phyloP scores from a whole-genome alignment of 2,888 invertebrate species.

The Strigamia crassipes region DNA sequence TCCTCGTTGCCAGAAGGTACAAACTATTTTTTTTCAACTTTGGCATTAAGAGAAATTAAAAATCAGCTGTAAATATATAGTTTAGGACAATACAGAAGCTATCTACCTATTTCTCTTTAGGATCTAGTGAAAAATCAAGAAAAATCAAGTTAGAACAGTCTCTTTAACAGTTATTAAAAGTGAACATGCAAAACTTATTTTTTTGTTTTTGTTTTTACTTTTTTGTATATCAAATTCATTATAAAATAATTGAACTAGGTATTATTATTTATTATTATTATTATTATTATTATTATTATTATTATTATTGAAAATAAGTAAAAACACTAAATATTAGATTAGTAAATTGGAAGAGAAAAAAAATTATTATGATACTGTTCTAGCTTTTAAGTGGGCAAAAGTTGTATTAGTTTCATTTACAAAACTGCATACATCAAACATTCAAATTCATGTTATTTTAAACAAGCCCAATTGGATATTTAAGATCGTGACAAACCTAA shows the following conservation, averaged over 20 bases:
- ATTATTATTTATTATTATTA: background rate
- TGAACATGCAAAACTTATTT: slow-evolving; percentile 13
- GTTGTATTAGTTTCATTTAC: slow-evolving; percentile 32
- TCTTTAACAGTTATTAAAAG: slow-evolving; percentile 15
- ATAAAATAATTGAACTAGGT: background rate
- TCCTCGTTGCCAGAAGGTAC: slow-evolving; percentile 25
- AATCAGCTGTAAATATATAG: slow-evolving; percentile 28
- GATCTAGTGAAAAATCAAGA: slow-evolving; percentile 14
- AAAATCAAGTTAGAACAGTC: slow-evolving; percentile 25
- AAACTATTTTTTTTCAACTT: slow-evolving; percentile 33
- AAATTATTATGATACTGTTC: slow-evolving; percentile 30
- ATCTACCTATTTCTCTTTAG: slow-evolving; percentile 35
- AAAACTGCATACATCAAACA: slow-evolving; percentile 37
- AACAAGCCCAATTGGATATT: slow-evolving; percentile 37
- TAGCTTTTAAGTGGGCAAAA: slow-evolving; percentile 20
- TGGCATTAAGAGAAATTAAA: slow-evolving; percentile 25
- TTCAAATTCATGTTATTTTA: slow-evolving; percentile 7
- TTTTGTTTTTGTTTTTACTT: background rate
- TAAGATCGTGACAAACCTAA: slow-evolving; percentile 27
- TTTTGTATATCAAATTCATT: slow-evolving; percentile 16
- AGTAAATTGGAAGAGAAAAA: slow-evolving; percentile 14
- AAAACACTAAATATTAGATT: slow-evolving; percentile 15
- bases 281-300: background rate
- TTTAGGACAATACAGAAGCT: slow-evolving; percentile 45
- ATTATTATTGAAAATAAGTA: background rate